Evolutionary conservation across 1,140 invertebrate species (phyloP), one percentile per base, ranked within the genome.

Genomic region (Brachionus rubens): DNA sequence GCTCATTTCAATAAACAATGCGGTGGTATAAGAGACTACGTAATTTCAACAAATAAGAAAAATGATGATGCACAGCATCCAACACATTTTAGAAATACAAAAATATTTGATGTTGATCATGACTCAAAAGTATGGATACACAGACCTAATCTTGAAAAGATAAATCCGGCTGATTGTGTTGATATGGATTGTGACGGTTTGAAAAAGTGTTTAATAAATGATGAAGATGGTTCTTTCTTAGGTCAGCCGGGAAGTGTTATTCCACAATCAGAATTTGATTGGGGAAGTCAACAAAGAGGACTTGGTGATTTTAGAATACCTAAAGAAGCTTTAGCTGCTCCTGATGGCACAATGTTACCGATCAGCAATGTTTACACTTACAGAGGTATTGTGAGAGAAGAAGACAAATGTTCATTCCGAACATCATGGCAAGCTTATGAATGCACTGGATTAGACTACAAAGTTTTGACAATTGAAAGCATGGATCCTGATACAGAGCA

Each of bases 141-240:
- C 16, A 36, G 75, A 40, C 75, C 75, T 21, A 76, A 76, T 52
- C 2, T 76, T 1, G 56, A 10, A 21, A 59, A 48, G 24, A 59
- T 76, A 3, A 76, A 76, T 65, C 75, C 75, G 21, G 43, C 52
- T 14, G 75, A 76, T 65, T 76, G 75, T 76, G 54, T 76, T 21
- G 83, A 84, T 75, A 84, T 84, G 83, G 81, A 82, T 54, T 84
- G 83, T 79, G 83, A 84, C 77, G 83, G 75, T 3, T 50, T 80
- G 36, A 82, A 83, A 76, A 84, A 84, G 68, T 59, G 56, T 9
- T 43, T 84, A 19, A 41, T 83, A 3, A 76, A 59, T 19, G 83
- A 84, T 59, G 21, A 75, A 16, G 83, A 84, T 76, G 82, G 82
- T 1, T 78, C 80, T 4, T 78, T 82, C 36, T 77, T 84, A 0